Percentiles rank a stretch among this genome's conserved stretches.
These are phyloP conservation scores for Chalcosyrphus nemorum DNA, from an alignment of 2,888 invertebrate genomes.

Conservation along the genomic window DNA sequence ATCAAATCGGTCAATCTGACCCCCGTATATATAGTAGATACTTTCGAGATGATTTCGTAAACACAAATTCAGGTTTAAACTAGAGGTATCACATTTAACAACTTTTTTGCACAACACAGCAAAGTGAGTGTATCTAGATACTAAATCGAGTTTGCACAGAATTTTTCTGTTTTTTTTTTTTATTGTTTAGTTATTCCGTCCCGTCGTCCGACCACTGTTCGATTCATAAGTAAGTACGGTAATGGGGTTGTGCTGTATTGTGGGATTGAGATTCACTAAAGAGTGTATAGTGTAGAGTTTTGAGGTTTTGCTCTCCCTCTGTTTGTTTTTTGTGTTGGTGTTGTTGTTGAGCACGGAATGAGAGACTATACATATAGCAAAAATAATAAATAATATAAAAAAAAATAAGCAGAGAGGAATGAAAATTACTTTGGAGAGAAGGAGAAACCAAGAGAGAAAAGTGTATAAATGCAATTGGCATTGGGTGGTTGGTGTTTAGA, in stretches of 20 bases:
- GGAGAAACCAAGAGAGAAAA: not conserved
- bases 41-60: too few relatives aligned
- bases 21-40: constrained; percentile 11
- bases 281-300: constrained; percentile 46
- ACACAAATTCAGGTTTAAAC: constrained; percentile 40
- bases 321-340: constrained; percentile 1
- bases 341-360: constrained; percentile 53
- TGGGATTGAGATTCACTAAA: constrained; percentile 33
- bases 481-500: constrained; percentile 8
- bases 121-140: constrained; percentile 13
- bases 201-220: constrained; percentile 49
- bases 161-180: too few relatives aligned
- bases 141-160: constrained; percentile 8
- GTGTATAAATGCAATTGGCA: constrained; percentile 3
- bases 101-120: constrained; percentile 9
- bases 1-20: constrained; percentile 36
- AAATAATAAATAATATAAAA: constrained; percentile 38
- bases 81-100: not conserved
- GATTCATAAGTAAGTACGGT: constrained; percentile 47
- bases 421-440: constrained; percentile 11
- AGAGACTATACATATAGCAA: constrained; percentile 26
- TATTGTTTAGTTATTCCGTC: constrained; percentile 24
- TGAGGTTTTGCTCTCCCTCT: constrained; percentile 23
- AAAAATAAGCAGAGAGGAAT: constrained; percentile 11
- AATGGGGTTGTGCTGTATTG: constrained; percentile 47